These are phyloP conservation scores for Ophioderma brevispina DNA, from an alignment of 35 echinoderm and acorn worm genomes.

Conservation along the genomic window DNA sequence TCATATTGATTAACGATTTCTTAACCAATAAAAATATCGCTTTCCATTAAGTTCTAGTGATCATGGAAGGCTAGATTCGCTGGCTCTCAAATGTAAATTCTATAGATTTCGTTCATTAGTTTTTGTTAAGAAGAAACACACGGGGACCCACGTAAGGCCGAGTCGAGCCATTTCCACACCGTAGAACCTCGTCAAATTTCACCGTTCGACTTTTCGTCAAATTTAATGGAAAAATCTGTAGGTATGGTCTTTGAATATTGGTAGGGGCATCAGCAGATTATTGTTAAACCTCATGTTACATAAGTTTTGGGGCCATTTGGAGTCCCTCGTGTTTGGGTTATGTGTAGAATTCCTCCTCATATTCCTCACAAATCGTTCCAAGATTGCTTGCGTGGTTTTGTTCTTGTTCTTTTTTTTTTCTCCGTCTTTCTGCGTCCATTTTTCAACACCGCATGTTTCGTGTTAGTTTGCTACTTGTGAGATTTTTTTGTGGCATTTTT, in stretches of 20 bases:
- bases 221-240: neutral
- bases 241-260: neutral
- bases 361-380: neutral
- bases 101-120: neutral
- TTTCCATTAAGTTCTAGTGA: no score
- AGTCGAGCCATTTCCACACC: neutral
- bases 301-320: neutral
- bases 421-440: neutral
- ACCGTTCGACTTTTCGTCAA: neutral
- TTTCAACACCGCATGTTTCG: neutral
- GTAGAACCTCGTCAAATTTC: neutral
- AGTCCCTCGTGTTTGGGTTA: neutral
- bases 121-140: neutral
- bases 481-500: neutral
- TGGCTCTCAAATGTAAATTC: neutral
- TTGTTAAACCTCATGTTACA: neutral
- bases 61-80: neutral
- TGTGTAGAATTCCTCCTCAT: neutral
- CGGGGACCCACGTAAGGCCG: neutral
- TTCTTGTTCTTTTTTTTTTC: conserved; percentile 12
- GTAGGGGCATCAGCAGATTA: neutral
- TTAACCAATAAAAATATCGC: no score
- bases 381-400: neutral
- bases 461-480: neutral
- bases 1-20: no score